phyloP scores from a whole-genome alignment of 2,113 vertebrate species.

The Aix galericulata region DNA sequence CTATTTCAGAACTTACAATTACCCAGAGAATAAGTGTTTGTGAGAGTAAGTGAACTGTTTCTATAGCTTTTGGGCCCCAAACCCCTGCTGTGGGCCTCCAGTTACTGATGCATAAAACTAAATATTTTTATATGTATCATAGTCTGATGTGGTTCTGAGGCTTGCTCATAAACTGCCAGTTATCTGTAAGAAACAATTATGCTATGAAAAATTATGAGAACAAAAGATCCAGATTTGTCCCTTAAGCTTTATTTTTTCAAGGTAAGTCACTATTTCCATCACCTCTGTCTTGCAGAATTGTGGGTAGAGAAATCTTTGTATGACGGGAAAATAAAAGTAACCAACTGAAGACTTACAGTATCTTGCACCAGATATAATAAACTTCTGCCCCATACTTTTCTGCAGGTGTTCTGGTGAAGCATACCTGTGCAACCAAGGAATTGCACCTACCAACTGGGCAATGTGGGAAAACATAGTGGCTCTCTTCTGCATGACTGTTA shows the following conservation, averaged over 20 bases:
- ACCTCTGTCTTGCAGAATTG: not conserved
- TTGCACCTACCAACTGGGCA: slow-evolving; percentile 39
- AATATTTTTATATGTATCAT: not conserved
- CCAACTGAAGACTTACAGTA: not conserved
- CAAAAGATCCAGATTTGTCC: not conserved
- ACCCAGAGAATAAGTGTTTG: not conserved
- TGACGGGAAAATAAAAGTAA: not conserved
- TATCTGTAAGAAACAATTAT: not conserved
- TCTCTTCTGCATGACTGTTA: slow-evolving; percentile 69
- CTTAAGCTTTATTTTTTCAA: not conserved
- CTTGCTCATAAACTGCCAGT: not conserved
- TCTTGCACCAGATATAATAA: not conserved
- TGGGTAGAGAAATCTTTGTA: not conserved
- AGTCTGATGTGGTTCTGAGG: not conserved
- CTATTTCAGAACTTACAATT: not conserved
- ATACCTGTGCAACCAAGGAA: slow-evolving; percentile 71
- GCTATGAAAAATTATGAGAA: not conserved
- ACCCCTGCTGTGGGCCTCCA: not conserved
- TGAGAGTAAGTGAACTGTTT: not conserved
- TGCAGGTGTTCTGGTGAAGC: slow-evolving; percentile 70
- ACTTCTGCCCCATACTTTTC: not conserved
- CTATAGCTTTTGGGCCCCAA: not conserved
- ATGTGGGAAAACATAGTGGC: slow-evolving; percentile 75
- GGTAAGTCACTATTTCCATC: not conserved
- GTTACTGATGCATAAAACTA: not conserved